Evolutionary conservation across 2,888 invertebrate species (phyloP).

Genomic region (Ennomos fuscantarius): DNA sequence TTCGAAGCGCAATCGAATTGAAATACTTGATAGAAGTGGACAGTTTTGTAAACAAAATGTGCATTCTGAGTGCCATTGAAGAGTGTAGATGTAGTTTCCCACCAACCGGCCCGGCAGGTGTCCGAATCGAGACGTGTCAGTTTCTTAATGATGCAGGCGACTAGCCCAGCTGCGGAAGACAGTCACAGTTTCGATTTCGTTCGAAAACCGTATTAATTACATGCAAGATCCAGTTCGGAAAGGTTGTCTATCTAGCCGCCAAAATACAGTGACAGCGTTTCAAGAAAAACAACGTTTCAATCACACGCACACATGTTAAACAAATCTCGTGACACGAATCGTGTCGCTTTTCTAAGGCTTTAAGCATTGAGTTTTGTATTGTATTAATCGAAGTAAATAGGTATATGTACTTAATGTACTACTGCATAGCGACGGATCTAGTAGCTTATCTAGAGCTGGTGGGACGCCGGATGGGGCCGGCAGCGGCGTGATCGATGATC

Average conservation of each 20-base stretch:
- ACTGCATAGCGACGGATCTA: too few species aligned
- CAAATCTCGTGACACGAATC: too few species aligned
- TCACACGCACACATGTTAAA: too few species aligned
- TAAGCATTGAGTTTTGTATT: too few species aligned
- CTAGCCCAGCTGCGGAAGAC: constrained; percentile 54
- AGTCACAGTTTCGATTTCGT: constrained; percentile 62
- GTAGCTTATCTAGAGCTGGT: too few species aligned
- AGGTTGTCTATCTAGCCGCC: constrained; percentile 50
- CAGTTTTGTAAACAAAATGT: constrained; percentile 83
- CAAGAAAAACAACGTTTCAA: too few species aligned
- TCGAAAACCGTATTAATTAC: constrained; percentile 52
- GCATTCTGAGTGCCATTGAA: constrained; percentile 71
- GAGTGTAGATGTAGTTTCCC: constrained; percentile 66
- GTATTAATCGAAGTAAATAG: too few species aligned
- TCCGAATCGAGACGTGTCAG: constrained; percentile 59
- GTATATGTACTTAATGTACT: too few species aligned
- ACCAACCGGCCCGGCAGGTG: constrained; percentile 75
- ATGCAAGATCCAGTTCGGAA: constrained; percentile 52
- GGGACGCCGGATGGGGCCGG: constrained; percentile 44
- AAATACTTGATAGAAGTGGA: constrained; percentile 75
- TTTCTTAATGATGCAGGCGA: constrained; percentile 55
- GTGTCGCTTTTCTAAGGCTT: too few species aligned
- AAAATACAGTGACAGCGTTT: too few species aligned
- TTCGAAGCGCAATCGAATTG: constrained; percentile 56
- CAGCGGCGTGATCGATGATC: constrained; percentile 59